Evolutionary conservation across 2,113 vertebrate species (phyloP), one percentile per base, ranked within the genome.

Genomic region (Actinemys pallida): DNA sequence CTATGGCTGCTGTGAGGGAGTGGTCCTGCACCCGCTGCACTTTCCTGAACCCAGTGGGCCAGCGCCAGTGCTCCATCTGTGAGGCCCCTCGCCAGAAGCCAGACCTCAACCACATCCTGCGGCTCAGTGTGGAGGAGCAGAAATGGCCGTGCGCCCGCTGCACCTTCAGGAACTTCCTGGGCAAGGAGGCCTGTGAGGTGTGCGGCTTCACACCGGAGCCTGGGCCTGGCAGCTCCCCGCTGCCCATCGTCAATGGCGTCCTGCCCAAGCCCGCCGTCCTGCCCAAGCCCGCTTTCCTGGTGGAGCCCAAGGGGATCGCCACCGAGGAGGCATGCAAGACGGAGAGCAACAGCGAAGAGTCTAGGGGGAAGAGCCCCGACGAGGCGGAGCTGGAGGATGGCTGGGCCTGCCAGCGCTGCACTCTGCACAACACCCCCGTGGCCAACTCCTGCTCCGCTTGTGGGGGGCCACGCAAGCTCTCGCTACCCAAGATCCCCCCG

Each of bases 11-110:
- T 0, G 98, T 98, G n/a, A 98, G 98, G 11, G 99, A 99, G 98
- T 99, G 99, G 99, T 99, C 99, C 84, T 99, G 99, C 91, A 98
- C 98, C 31, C 99, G 99, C 96, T 99, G 99, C 97, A 99, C 99
- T 93, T 99, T 99, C 98, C 96, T 99, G 96, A 99, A 99, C 94
- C 98, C 98, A 0, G 98, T 99, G 0, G 98, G 98, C 31, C 99
- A 99, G 90, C 99, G 99, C 42, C 99, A 99, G 96, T 99, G 99
- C 97, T 99, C 99, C 96, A 99, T 99, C 96, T 99, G 99, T 0
- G 99, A 99, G 98, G 99, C 99, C 0, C 99, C 99, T 0, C 99
- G 99, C 17, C 99, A 99, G 97, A 99, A 99, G 83, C 99, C 99
- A 0, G 99, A 99, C 97, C 99, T 99, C 10, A 99, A 99, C 96